Evolutionary conservation across 2,888 invertebrate genomes (phyloP).

Genomic region (Tiphia femorata): DNA sequence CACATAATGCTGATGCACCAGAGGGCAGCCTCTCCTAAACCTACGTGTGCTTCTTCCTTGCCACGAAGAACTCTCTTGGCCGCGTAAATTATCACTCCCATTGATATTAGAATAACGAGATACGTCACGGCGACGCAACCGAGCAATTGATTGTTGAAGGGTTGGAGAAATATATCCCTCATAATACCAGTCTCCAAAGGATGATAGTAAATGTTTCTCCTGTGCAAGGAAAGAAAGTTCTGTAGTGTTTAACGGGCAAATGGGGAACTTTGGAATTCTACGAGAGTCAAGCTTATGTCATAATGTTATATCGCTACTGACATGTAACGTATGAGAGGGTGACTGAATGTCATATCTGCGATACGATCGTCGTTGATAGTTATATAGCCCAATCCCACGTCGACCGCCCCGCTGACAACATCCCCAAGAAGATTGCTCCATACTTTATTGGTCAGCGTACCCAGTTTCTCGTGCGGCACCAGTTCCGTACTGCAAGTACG

Average conservation of each 20-base stretch:
- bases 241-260: no score
- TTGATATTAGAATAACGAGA: conserved; percentile 70
- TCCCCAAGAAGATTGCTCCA: conserved; percentile 76
- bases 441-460: conserved; percentile 70
- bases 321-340: conserved; percentile 76
- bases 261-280: not conserved
- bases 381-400: conserved; percentile 74
- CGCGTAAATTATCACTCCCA: conserved; percentile 70
- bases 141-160: conserved; percentile 73
- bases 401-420: conserved; percentile 72
- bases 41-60: conserved; percentile 58
- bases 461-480: conserved; percentile 61
- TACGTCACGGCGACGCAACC: conserved; percentile 72
- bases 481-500: conserved; percentile 56
- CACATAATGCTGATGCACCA: conserved; percentile 77
- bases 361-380: conserved; percentile 71
- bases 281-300: no score
- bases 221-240: conserved; percentile 46
- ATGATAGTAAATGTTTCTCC: conserved; percentile 76
- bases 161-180: conserved; percentile 75
- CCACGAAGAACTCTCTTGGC: conserved; percentile 53
- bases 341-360: conserved; percentile 74
- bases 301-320: conserved; percentile 56
- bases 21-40: conserved; percentile 72
- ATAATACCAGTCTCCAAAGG: conserved; percentile 75